Evolutionary conservation across 2,888 invertebrate species (phyloP), one percentile per base, ranked within the genome.

Genomic region (Thumatha senex): DNA sequence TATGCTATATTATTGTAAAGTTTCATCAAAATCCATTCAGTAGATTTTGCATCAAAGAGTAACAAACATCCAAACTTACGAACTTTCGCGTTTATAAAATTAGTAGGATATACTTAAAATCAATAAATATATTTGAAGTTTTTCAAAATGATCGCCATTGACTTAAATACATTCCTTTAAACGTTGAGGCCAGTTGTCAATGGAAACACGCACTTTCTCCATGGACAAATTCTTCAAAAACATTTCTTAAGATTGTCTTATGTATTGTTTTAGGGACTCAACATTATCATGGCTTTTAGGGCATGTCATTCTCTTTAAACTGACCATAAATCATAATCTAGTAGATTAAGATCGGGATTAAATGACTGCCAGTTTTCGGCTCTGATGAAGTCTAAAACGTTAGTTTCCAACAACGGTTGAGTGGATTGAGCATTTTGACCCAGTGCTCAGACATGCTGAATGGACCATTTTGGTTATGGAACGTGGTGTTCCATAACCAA

Each of bases 281-380:
- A 9, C n/a, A 42, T 42, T 31, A 30, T 42, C 30, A 30, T 30
- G 30, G 30, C 30, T 30, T 8, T 42, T 31, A 7, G 8, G 31
- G 14, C 33, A 38, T 7, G 38, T 10, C 38, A 14, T 14, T 61
- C 62, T 63, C 65, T 67, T 67, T 62, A 51, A 41, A 61, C 40
- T 58, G 48, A 59, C 54, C 48, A 51, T 46, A 39, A 39, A 8
- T 39, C 18, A 43, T 33, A 35, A 35, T 30, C 18, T 13, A 48
- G 14, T 38, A 14, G 29, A 38, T 38, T 38, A 38, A n/a, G 33
- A 34, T 44, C 39, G 18, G 39, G 31, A 8, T 8, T 31, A 39
- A 1, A 39, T 11, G 39, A 39, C 5, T 15, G 39, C 39, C 39
- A 39, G 39, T 39, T 18, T 39, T 39, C 39, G 15, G 39, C 36